Evolutionary conservation across 2,888 invertebrate genomes (phyloP).

Genomic region (Tenthredo distinguenda): DNA sequence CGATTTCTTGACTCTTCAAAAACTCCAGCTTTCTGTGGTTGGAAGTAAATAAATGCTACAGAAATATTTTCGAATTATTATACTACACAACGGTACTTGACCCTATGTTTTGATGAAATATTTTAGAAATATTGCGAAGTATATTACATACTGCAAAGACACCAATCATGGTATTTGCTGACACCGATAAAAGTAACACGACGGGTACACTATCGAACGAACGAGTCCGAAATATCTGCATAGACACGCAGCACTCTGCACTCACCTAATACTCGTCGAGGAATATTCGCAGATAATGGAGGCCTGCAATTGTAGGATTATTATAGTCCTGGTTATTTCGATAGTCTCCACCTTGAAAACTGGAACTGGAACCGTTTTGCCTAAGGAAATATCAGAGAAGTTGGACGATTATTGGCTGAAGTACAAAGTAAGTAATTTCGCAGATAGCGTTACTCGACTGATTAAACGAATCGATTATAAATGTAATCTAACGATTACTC

Average conservation of each 20-base stretch:
- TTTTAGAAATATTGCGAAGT: background rate
- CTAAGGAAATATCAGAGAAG: slow-evolving; percentile 64
- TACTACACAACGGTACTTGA: too few species aligned
- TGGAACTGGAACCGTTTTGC: slow-evolving; percentile 57
- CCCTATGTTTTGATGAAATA: too few species aligned
- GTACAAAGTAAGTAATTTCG: slow-evolving; percentile 69
- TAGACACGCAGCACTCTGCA: background rate
- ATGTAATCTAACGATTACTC: background rate
- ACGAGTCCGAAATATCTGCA: background rate
- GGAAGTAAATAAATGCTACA: too few species aligned
- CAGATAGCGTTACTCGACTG: background rate
- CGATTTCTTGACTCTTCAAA: too few species aligned
- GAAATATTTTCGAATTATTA: background rate
- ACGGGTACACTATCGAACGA: background rate
- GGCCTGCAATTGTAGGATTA: background rate
- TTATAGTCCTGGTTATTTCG: background rate
- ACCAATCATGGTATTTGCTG: slow-evolving; percentile 30
- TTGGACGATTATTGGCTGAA: slow-evolving; percentile 71
- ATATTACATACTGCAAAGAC: background rate
- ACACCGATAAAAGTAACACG: background rate
- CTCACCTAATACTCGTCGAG: background rate
- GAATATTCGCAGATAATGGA: slow-evolving; percentile 12
- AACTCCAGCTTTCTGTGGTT: too few species aligned
- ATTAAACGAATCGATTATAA: background rate
- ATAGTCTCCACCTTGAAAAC: background rate